These are phyloP conservation scores for Galerucella nymphaeae DNA, from an alignment of 2,888 invertebrate species.

Conservation along the genomic window DNA sequence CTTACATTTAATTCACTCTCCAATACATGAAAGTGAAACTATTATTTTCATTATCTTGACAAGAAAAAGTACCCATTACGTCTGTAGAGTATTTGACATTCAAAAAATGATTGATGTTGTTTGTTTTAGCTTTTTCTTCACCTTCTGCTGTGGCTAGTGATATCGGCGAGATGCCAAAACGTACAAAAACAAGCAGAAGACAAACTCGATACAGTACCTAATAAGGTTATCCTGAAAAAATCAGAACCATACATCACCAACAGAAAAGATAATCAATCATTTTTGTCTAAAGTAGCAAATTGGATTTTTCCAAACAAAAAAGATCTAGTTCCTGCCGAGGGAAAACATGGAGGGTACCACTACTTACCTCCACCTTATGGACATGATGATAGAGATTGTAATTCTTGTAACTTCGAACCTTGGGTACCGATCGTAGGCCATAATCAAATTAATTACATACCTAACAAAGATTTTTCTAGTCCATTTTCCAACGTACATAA, in stretches of 20 bases:
- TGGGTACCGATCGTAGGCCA: slow-evolving; percentile 77
- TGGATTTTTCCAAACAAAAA: slow-evolving; percentile 64
- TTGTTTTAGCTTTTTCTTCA: slow-evolving; percentile 42
- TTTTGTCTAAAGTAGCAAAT: slow-evolving; percentile 71
- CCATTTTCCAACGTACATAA: slow-evolving; percentile 33
- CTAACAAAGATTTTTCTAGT: slow-evolving; percentile 47
- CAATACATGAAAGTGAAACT: slow-evolving; percentile 10
- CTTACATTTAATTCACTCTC: not conserved
- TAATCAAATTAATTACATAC: slow-evolving; percentile 56
- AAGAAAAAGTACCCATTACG: not conserved
- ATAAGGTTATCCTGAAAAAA: slow-evolving; percentile 58
- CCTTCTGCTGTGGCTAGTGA: slow-evolving; percentile 33
- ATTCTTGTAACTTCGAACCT: slow-evolving; percentile 82
- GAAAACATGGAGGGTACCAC: slow-evolving; percentile 43
- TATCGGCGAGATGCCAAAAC: slow-evolving; percentile 48
- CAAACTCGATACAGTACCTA: slow-evolving; percentile 65
- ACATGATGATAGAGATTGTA: slow-evolving; percentile 68
- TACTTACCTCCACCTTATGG: slow-evolving; percentile 52
- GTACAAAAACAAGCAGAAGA: slow-evolving; percentile 43
- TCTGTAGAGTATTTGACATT: not conserved
- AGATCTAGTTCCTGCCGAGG: slow-evolving; percentile 47
- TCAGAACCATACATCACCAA: slow-evolving; percentile 47
- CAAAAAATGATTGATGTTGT: slow-evolving; percentile 9
- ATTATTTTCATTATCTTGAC: not conserved
- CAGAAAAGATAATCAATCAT: slow-evolving; percentile 62